phyloP scores from a whole-genome alignment of 2,888 invertebrate genomes.

The Stegana nigrithorax region DNA sequence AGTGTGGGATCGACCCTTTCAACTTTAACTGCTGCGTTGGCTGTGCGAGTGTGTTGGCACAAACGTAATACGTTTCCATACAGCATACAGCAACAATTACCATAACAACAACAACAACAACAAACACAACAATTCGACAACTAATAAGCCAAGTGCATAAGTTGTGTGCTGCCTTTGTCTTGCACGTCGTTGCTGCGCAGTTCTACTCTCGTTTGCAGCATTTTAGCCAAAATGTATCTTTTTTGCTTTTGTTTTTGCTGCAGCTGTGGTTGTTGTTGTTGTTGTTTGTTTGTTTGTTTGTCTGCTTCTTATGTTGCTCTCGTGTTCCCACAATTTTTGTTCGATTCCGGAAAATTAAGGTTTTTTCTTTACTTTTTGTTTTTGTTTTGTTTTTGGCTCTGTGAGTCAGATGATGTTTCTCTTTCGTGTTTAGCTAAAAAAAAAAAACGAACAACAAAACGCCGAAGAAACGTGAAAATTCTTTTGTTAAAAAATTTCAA shows the following conservation, averaged over 20 bases:
- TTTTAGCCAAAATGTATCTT: not conserved
- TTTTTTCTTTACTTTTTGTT: conserved; percentile 22
- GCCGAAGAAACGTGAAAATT: not conserved
- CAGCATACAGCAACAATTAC: too few relatives aligned
- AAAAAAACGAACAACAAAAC: not conserved
- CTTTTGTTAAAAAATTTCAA: not conserved
- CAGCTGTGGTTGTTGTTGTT: not conserved
- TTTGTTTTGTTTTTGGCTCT: too few relatives aligned
- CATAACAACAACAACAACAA: too few relatives aligned
- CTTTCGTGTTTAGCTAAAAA: not conserved
- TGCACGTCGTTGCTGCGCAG: too few relatives aligned
- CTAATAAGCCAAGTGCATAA: too few relatives aligned
- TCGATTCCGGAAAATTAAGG: conserved; percentile 58
- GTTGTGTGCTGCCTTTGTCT: not conserved
- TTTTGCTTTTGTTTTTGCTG: not conserved
- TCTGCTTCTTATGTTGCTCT: too few relatives aligned
- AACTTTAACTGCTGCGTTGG: not conserved
- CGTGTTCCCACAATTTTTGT: conserved; percentile 56
- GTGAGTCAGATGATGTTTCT: too few relatives aligned
- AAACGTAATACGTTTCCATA: too few relatives aligned
- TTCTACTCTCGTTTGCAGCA: not conserved
- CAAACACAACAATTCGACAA: too few relatives aligned
- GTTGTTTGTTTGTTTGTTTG: too few relatives aligned
- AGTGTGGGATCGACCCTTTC: not conserved
- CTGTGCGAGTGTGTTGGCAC: not conserved